Conservation (phyloP, 2,888 invertebrate genomes). For the Boloria selene region DNA sequence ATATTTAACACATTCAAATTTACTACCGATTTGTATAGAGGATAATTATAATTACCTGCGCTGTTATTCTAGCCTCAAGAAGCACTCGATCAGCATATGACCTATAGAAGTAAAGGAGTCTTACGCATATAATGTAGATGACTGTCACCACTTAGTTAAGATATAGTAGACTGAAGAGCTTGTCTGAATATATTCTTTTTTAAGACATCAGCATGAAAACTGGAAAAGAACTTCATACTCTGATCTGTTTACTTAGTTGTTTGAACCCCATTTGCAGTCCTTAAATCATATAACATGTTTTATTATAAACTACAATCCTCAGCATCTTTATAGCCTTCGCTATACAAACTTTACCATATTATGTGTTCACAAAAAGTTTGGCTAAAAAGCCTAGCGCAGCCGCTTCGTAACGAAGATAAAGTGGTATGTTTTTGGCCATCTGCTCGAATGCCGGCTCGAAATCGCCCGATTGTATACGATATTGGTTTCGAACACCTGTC, state of each 20-base stretch:
- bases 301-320: conserved; percentile 12
- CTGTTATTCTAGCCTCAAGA: no score
- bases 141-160: no score
- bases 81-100: no score
- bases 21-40: no score
- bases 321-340: conserved; percentile 13
- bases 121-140: no score
- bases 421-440: conserved; percentile 43
- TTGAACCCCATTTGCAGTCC: not conserved
- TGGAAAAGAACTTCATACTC: no score
- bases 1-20: no score
- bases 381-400: conserved; percentile 35
- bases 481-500: conserved; percentile 62
- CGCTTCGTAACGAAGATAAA: conserved; percentile 40
- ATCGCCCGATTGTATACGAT: conserved; percentile 42
- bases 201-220: no score
- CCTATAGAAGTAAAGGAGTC: no score
- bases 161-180: no score
- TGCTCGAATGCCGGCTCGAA: conserved; percentile 40
- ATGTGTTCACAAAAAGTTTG: conserved; percentile 31
- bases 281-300: conserved; percentile 7
- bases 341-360: conserved; percentile 22
- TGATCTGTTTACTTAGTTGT: not conserved
- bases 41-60: no score
- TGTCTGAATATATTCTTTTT: no score